A percentile compares a stretch with the other conserved stretches of the same genome.
These are phyloP conservation scores for Netelia fuscicornis DNA, from an alignment of 2,888 invertebrate genomes.

Conservation along the genomic window DNA sequence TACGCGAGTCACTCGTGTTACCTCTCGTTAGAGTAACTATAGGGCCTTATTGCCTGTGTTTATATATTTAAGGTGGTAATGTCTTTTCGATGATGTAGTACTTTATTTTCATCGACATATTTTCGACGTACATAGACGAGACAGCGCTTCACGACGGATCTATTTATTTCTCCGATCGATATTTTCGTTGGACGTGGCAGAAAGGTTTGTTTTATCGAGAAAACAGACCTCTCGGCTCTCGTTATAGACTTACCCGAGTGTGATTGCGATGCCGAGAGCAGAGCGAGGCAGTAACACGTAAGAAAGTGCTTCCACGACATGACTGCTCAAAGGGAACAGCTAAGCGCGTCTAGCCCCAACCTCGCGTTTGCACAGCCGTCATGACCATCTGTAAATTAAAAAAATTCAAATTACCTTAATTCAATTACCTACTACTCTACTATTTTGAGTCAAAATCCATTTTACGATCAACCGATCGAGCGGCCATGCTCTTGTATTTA, in stretches of 20 bases:
- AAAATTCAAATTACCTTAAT: neutral
- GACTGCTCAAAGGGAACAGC: conserved; percentile 77
- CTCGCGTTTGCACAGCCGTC: conserved; percentile 75
- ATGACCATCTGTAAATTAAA: conserved; percentile 78
- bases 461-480: too few species aligned
- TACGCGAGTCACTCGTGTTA: neutral
- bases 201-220: too few species aligned
- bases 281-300: conserved; percentile 82
- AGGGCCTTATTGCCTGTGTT: too few species aligned
- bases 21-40: neutral
- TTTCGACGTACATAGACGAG: too few species aligned
- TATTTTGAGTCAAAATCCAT: too few species aligned
- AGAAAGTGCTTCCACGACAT: conserved; percentile 83
- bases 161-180: neutral
- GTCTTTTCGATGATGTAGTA: too few species aligned
- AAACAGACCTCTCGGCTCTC: too few species aligned
- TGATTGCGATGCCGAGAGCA: conserved; percentile 80
- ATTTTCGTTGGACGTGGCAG: neutral
- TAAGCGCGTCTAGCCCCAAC: conserved; percentile 78
- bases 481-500: too few species aligned
- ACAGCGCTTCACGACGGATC: too few species aligned
- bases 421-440: neutral
- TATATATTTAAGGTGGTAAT: too few species aligned
- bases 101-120: too few species aligned
- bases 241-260: conserved; percentile 77